Evolutionary conservation across 2,888 invertebrate species (phyloP), one percentile per base, ranked within the genome.

Genomic region (Drosophila atripex): DNA sequence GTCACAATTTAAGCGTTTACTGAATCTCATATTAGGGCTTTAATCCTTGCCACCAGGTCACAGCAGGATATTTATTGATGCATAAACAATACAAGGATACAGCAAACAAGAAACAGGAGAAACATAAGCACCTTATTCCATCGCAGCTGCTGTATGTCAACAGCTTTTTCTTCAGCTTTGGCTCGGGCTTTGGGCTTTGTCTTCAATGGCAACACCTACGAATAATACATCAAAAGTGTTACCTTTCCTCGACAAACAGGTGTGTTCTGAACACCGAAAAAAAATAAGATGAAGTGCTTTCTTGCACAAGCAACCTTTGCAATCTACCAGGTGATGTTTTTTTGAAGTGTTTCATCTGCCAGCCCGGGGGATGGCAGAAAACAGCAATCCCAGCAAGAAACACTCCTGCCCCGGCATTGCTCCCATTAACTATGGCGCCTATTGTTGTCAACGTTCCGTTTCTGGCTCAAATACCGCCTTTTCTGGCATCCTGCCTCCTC

Each of bases 381-480:
- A 45, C 66, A 49, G 47, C 57, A 58, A 45, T 53, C 49, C 50
- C 18, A 39, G 38, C 51, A 51, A 38, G 64, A 47, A 38, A 57
- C 38, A 18, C 45, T 21, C 28, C 43, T 38, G 52, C 45, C 43
- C 71, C 61, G 59, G 65, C 75, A 73, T 64, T 59, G 63, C 64
- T 69, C 70, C 84, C 77, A 80, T 83, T 83, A 83, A 77, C 76
- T 76, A 54, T 61, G 72, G 53, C 68, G 53, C 46, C 64, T 59
- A 71, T 76, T 73, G 78, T 80, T 83, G 74, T 68, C 76, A 71
- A 52, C 63, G 47, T 41, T 52, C 46, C 38, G 52, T 51, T 49
- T 53, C 16, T 41, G 39, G 39, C 9, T 16, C 39, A 16, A 16
- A 39, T 65, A 8, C 35, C 46, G 16, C 6, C 16, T n/a, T 18